Percentiles rank a stretch among this genome's conserved stretches.
Evolutionary conservation across 2,113 vertebrate genomes (phyloP).

Genomic region (Dinomys branickii): DNA sequence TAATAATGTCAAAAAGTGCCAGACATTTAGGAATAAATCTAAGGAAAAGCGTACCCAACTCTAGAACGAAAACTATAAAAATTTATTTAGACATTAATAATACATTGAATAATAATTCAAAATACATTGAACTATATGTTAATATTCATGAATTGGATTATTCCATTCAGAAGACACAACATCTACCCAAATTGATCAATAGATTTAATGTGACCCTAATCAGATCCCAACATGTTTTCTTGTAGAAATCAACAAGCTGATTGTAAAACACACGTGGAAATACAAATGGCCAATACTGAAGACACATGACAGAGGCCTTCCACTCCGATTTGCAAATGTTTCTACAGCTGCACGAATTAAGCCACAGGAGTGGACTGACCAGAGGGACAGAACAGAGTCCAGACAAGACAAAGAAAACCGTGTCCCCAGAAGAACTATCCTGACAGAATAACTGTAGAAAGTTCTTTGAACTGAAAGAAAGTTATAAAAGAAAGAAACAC

Average conservation of each 20-base stretch:
- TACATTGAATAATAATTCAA: too few species aligned
- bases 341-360: accelerated
- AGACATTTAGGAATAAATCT: background rate
- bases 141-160: background rate
- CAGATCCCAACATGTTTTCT: background rate
- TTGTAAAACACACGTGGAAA: background rate
- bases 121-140: background rate
- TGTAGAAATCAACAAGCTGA: background rate
- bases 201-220: background rate
- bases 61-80: background rate
- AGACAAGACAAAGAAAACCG: background rate
- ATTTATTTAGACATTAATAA: background rate
- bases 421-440: background rate
- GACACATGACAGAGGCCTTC: background rate
- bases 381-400: background rate
- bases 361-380: background rate
- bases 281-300: background rate
- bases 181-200: background rate
- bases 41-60: background rate
- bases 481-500: too few species aligned
- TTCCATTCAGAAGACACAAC: too few species aligned
- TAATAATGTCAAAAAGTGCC: background rate
- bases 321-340: background rate
- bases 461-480: background rate
- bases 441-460: background rate